Percentiles rank a stretch among this genome's conserved stretches.
These are phyloP conservation scores for Dolichomitus sp. DNA, from an alignment of 2,888 invertebrate genomes.

Conservation along the genomic window DNA sequence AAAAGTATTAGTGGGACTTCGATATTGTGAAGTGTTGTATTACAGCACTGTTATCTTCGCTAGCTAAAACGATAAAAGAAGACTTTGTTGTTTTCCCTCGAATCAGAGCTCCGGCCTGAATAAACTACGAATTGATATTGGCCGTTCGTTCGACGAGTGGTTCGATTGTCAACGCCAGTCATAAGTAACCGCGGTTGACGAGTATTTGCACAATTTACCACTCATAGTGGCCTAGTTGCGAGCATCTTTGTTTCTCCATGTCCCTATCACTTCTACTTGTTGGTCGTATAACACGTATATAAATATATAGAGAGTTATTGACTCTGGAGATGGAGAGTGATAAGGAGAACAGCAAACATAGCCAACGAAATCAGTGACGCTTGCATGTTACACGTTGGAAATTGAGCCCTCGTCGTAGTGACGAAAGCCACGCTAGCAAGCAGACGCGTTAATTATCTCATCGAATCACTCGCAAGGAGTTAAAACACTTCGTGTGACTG, in stretches of 20 bases:
- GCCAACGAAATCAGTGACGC: conserved; percentile 10
- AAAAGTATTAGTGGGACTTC: not conserved
- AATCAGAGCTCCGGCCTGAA: not conserved
- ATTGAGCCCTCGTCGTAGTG: not conserved
- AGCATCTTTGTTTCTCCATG: conserved; percentile 36
- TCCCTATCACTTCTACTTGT: not conserved
- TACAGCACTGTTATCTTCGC: not conserved
- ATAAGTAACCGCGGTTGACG: conserved; percentile 6
- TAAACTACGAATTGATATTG: not conserved
- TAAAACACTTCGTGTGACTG: not conserved
- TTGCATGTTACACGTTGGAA: not conserved
- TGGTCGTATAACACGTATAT: conserved; percentile 13
- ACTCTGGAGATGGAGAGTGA: conserved; percentile 46
- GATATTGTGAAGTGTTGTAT: not conserved
- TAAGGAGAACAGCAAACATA: conserved; percentile 51
- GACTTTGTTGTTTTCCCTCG: not conserved
- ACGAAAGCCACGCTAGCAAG: conserved; percentile 14
- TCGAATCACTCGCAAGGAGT: conserved; percentile 25
- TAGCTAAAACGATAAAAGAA: not conserved
- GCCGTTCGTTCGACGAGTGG: not conserved
- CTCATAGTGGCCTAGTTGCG: conserved; percentile 45
- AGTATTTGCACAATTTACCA: conserved; percentile 54
- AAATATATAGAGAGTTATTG: conserved; percentile 49
- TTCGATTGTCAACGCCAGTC: conserved; percentile 6
- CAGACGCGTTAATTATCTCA: conserved; percentile 46